Evolutionary conservation across 2,888 invertebrate genomes (phyloP), one percentile per base, ranked within the genome.

Genomic region (Cantharis rustica): DNA sequence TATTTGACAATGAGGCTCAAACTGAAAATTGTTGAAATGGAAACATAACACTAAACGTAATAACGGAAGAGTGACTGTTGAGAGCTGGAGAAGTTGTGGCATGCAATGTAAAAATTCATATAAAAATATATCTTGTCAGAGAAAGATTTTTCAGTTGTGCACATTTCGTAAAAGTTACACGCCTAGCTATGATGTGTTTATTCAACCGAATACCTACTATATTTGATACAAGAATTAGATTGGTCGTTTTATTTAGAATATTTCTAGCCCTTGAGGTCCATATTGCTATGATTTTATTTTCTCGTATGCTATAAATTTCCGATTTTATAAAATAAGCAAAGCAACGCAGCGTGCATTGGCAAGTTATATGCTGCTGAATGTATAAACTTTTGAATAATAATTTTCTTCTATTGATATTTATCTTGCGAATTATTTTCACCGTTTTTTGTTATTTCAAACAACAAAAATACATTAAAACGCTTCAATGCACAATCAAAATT

Each of bases 241-340:
- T 71, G 73, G 71, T 71, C 71, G 61, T 76, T 76, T 66, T 31
- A 69, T 71, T 72, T 75, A 75, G 76, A 80, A 81, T 80, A 82
- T 81, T 80, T 79, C 76, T 73, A 74, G 76, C 80, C 81, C 81
- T 79, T 75, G 80, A 80, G 80, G 80, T 76, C 79, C 73, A 73
- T 76, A 80, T 79, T 79, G 76, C 79, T 79, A 77, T 81, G 77
- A 82, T 82, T 82, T 82, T 81, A 82, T 82, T 79, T 80, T 82
- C 81, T 73, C 75, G 72, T 47, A 71, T 79, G 79, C 78, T 81
- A 79, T 83, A 83, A 83, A 83, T 82, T 77, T 74, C 63, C 68
- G 74, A 77, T 77, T 77, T 31, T 61, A 66, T 73, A 69, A 70
- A 76, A 76, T 47, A 47, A 47, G 47, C 47, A 47, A 47, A 47